Evolutionary conservation across 2,888 invertebrate species (phyloP).

Genomic region (Lasioglossum malachurum): DNA sequence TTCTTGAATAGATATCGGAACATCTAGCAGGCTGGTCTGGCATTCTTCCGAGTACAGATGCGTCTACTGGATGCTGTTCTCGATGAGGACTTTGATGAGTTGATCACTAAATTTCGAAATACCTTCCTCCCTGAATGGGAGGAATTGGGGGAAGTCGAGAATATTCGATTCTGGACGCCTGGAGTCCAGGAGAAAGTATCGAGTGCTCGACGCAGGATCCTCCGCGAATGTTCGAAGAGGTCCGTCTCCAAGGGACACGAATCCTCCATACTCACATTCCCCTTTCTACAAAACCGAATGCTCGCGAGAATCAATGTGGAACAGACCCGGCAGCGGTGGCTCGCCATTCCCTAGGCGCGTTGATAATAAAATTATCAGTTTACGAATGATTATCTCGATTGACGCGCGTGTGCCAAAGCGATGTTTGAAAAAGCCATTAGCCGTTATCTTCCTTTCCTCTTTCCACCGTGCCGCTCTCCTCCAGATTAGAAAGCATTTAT

Average conservation of each 20-base stretch:
- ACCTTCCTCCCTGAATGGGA: conserved; percentile 23
- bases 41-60: background rate
- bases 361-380: conserved; percentile 56
- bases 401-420: conserved; percentile 32
- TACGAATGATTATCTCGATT: conserved; percentile 24
- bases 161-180: conserved; percentile 42
- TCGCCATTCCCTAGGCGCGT: conserved; percentile 1
- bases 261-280: background rate
- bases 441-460: conserved; percentile 37
- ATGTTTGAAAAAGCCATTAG: conserved; percentile 51
- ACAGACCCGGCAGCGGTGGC: background rate
- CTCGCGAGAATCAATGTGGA: background rate
- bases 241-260: background rate
- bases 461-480: conserved; percentile 26
- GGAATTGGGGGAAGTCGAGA: conserved; percentile 56
- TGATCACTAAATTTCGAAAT: too few species aligned
- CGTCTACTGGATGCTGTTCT: too few species aligned
- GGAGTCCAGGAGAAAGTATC: conserved; percentile 75
- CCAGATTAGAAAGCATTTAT: conserved; percentile 63
- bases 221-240: background rate
- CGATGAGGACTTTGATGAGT: too few species aligned
- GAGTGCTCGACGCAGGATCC: conserved; percentile 31
- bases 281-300: background rate
- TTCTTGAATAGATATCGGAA: background rate
- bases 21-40: background rate